Conservation (phyloP, 2,113 vertebrate species). For the Channa maculata region DNA sequence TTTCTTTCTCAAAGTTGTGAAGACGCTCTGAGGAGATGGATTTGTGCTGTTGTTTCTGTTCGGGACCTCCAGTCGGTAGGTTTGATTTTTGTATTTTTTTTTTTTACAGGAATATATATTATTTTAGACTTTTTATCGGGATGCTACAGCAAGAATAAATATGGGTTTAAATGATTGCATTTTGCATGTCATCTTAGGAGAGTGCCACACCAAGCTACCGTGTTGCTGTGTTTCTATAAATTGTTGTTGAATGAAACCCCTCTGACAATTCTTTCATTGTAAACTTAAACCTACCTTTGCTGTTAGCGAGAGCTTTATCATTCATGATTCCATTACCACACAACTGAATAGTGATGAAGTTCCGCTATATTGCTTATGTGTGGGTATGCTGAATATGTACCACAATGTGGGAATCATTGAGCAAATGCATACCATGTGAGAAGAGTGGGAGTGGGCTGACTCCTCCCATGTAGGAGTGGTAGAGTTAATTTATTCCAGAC, state of each 20-base stretch:
- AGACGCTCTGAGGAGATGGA: conserved; percentile 73
- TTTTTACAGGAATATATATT: neutral
- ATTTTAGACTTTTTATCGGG: neutral
- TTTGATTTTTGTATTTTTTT: conserved; percentile 8
- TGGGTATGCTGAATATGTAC: conserved; percentile 33
- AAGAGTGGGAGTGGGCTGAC: conserved; percentile 63
- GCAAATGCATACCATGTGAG: conserved; percentile 67
- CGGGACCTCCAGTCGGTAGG: conserved; percentile 67
- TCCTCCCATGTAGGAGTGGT: conserved; percentile 63
- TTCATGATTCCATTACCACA: neutral
- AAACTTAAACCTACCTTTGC: neutral
- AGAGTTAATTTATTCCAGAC: conserved; percentile 54
- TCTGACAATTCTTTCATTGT: conserved; percentile 7
- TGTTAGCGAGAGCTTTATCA: neutral
- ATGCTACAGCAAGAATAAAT: conserved; percentile 14
- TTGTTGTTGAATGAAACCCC: neutral
- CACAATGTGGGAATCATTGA: conserved; percentile 62
- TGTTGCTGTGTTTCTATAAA: neutral
- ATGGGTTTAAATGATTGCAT: neutral
- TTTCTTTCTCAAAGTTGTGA: conserved; percentile 70
- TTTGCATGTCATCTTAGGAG: conserved; percentile 29
- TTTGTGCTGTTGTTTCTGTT: conserved; percentile 81
- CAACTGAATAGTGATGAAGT: neutral
- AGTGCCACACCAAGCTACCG: conserved; percentile 27
- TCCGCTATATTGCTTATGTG: neutral